These are phyloP conservation scores for Siderastrea siderea DNA, from an alignment of 92 coral and sea anemone genomes.

Conservation along the genomic window DNA sequence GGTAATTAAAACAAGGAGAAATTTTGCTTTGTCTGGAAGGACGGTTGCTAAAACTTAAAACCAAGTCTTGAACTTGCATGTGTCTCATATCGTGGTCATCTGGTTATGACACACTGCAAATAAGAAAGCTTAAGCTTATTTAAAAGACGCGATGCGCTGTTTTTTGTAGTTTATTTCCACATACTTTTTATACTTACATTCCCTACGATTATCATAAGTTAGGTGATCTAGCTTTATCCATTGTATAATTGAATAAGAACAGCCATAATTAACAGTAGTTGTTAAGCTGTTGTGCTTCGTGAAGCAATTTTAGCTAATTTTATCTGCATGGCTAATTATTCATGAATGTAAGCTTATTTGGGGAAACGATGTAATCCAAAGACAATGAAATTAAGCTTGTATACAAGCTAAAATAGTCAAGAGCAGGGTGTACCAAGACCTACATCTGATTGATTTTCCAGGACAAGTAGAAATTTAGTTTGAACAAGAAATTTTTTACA, in stretches of 20 bases:
- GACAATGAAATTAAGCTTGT: no score
- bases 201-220: background rate
- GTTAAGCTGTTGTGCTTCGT: background rate
- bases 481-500: no score
- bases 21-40: background rate
- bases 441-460: no score
- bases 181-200: background rate
- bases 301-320: background rate
- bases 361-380: background rate
- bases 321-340: background rate
- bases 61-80: background rate
- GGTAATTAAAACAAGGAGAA: conserved; percentile 51
- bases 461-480: no score
- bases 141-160: no score
- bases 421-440: no score
- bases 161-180: no score
- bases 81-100: no score
- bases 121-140: no score
- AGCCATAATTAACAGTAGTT: no score
- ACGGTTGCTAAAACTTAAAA: background rate
- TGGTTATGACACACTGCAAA: no score
- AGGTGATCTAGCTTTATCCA: background rate
- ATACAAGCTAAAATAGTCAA: no score
- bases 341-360: background rate
- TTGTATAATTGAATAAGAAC: background rate